A percentile compares a stretch with the other conserved stretches of the same genome.
These are phyloP conservation scores for Drosophila repletoides DNA, from an alignment of 1,140 invertebrate genomes.

Conservation along the genomic window DNA sequence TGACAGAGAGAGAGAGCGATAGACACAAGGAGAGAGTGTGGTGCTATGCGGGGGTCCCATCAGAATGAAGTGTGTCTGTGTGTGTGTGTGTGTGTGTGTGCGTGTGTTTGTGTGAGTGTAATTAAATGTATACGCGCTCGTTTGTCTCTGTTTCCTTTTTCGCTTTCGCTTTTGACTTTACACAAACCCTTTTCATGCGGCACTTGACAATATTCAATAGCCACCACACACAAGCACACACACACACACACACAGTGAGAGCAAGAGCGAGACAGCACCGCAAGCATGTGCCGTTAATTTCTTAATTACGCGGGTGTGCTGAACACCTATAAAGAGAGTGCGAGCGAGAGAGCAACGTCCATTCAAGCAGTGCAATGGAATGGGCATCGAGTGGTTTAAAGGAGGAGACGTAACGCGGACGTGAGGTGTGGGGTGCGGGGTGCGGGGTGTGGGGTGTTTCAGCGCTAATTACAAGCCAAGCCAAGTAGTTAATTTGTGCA, in stretches of 20 bases:
- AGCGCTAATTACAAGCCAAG: constrained; percentile 73
- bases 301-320: constrained; percentile 74
- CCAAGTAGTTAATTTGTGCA: constrained; percentile 75
- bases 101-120: constrained; percentile 38
- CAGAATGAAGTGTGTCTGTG: constrained; percentile 31
- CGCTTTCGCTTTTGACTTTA: constrained; percentile 75
- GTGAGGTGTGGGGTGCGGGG: no score
- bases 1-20: not conserved
- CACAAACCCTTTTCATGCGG: constrained; percentile 64
- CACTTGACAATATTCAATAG: constrained; percentile 72
- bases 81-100: constrained; percentile 12
- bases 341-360: constrained; percentile 42
- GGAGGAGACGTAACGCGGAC: not conserved
- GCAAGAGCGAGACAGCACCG: constrained; percentile 39
- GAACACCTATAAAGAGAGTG: constrained; percentile 5
- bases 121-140: constrained; percentile 66
- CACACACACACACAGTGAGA: constrained; percentile 2
- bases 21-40: not conserved
- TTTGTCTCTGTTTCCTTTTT: constrained; percentile 62
- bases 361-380: constrained; percentile 48
- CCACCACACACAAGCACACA: constrained; percentile 14
- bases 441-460: constrained; percentile 19
- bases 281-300: constrained; percentile 79
- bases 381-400: constrained; percentile 25
- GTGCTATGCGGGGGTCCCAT: constrained; percentile 4